Conservation (phyloP, 1,140 invertebrate genomes). For the Orussus abietinus region DNA sequence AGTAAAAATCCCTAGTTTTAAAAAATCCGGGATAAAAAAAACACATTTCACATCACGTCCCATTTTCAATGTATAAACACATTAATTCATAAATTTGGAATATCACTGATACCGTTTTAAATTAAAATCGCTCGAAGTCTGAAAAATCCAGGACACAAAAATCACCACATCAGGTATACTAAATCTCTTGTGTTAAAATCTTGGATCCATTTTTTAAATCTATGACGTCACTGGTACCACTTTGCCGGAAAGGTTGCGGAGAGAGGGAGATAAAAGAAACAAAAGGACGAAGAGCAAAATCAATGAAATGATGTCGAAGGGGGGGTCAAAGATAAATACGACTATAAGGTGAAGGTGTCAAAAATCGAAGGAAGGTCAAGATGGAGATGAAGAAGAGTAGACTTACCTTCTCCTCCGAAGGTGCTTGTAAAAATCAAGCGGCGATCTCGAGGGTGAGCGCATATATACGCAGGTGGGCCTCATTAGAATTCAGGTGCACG, state of each 20-base stretch:
- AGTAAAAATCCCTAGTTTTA: too few relatives aligned
- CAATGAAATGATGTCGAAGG: constrained; percentile 3
- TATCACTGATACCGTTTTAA: too few relatives aligned
- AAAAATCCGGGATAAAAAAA: too few relatives aligned
- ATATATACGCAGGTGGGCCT: constrained; percentile 49
- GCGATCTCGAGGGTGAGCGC: constrained; percentile 31
- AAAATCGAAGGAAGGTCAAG: not conserved
- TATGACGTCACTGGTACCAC: too few relatives aligned
- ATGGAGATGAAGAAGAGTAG: constrained; percentile 12
- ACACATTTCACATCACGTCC: too few relatives aligned
- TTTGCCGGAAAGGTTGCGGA: not conserved
- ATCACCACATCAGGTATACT: too few relatives aligned
- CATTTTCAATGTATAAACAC: too few relatives aligned
- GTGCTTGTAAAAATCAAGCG: constrained; percentile 40
- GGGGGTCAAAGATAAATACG: constrained; percentile 3
- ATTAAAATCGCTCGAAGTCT: too few relatives aligned
- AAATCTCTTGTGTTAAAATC: too few relatives aligned
- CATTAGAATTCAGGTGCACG: constrained; percentile 51
- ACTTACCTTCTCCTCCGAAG: constrained; percentile 42
- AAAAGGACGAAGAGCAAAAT: not conserved
- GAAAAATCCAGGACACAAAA: too few relatives aligned
- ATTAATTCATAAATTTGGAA: too few relatives aligned
- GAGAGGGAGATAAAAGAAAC: not conserved
- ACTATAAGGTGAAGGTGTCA: not conserved
- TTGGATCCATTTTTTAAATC: too few relatives aligned